A percentile compares a stretch with the other conserved stretches of the same genome.
Conservation (phyloP, 2,113 vertebrate species). For the Triplophysa dalaica region DNA sequence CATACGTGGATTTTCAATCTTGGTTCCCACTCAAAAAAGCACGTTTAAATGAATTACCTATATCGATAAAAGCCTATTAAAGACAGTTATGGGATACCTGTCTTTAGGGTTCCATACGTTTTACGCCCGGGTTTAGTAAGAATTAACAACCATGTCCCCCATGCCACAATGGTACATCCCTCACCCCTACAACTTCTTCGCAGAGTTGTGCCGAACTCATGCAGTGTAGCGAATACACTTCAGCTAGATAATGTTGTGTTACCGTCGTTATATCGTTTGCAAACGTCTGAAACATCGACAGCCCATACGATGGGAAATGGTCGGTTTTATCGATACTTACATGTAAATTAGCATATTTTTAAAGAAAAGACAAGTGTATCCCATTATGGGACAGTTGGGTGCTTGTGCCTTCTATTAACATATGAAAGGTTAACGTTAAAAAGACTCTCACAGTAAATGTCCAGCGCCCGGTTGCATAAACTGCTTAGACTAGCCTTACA, state of each 20-base stretch:
- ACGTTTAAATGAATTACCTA: not conserved
- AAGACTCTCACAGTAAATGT: not conserved
- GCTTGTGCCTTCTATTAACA: slow-evolving; percentile 28
- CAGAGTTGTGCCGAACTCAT: not conserved
- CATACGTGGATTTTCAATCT: not conserved
- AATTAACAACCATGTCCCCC: not conserved
- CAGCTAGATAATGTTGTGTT: not conserved
- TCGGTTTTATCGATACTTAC: not conserved
- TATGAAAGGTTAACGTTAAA: slow-evolving; percentile 26
- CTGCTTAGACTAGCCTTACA: too few relatives aligned
- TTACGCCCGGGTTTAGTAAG: not conserved
- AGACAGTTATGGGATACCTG: too few relatives aligned
- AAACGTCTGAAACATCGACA: not conserved
- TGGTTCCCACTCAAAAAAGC: not conserved
- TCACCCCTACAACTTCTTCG: not conserved
- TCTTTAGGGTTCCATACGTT: not conserved
- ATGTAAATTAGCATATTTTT: not conserved
- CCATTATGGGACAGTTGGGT: slow-evolving; percentile 12
- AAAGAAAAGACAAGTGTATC: not conserved
- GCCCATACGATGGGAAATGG: slow-evolving; percentile 1
- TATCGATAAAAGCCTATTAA: too few relatives aligned
- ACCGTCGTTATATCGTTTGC: not conserved
- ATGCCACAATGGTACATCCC: not conserved
- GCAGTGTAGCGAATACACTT: not conserved
- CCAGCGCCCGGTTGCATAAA: not conserved